Base-by-base conservation (phyloP, 1,140 invertebrate genomes). In the Drosophila punjabiensis region DNA sequence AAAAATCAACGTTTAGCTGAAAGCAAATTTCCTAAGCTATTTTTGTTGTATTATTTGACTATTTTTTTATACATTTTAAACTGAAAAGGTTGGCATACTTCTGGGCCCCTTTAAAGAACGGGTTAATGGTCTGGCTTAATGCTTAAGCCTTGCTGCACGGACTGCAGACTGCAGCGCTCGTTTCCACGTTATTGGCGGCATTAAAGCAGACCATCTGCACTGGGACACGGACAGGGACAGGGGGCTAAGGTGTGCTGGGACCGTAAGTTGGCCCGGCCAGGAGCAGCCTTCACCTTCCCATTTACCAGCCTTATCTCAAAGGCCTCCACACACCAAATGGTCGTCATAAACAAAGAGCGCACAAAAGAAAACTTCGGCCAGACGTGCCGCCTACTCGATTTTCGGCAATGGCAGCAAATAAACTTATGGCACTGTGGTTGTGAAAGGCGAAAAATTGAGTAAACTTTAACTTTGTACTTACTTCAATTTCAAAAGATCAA, bases 321-420 rank as follows among this genome's bases (percentile, higher is more conserved):
- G 52, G 65, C 56, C 65, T 66, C 77, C 64, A 73, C 62, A 69
- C 64, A 73, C 79, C 79, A 82, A 89, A 89, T 90, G 82, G 67
- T 71, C 43, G 63, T 58, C 86, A 86, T 89, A 89, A 90, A 90
- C 86, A 85, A 89, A 66, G 73, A 43, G 64, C 66, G 18, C 32
- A 74, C 67, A 73, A 73, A 67, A 73, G 35, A 32, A 65, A 80
- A 39, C 43, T 43, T 76, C 30, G 65, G 48, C 28, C 59, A 64
- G 75, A 86, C 79, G 70, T 82, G 79, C 79, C 58, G 85, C 68
- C 75, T 68, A 82, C 68, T 65, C 69, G 43, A 45, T 76, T 82
- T 69, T 45, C 30, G 50, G 53, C 48, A 43, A 60, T 66, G 67
- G 30, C 32, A 50, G 39, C 50, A 62, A 71, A 63, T 65, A 63